These are phyloP conservation scores for Diorhabda carinulata DNA, from an alignment of 1,140 invertebrate species.

Conservation along the genomic window DNA sequence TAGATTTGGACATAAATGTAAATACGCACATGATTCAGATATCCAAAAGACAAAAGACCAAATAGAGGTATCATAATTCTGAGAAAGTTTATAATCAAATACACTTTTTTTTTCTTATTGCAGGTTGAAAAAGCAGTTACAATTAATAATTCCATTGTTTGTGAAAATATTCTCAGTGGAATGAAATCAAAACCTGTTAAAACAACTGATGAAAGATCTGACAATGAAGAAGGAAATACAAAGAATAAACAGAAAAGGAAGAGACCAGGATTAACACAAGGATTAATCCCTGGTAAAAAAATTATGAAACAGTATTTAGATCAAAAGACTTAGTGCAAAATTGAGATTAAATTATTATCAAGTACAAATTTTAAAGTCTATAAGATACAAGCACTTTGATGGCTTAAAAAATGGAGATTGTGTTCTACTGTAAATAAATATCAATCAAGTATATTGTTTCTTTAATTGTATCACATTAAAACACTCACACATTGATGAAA, in stretches of 20 bases:
- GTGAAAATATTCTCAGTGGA: conserved; percentile 34
- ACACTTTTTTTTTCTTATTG: neutral
- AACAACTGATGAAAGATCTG: conserved; percentile 47
- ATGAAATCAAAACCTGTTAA: conserved; percentile 8
- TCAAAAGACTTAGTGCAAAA: conserved; percentile 5
- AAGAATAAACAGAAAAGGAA: conserved; percentile 63
- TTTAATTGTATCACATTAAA: no score
- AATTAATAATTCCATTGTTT: conserved; percentile 52
- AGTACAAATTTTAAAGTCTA: neutral
- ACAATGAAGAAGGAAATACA: conserved; percentile 46
- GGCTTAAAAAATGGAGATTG: no score
- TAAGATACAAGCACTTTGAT: no score
- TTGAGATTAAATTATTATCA: neutral
- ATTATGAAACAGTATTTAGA: conserved; percentile 69
- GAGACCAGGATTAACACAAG: conserved; percentile 70
- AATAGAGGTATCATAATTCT: conserved; percentile 45
- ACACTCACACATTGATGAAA: no score
- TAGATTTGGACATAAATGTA: conserved; percentile 87
- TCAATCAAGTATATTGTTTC: no score
- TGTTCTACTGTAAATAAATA: no score
- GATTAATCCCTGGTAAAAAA: conserved; percentile 78
- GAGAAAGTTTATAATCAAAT: conserved; percentile 39
- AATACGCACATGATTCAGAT: conserved; percentile 88
- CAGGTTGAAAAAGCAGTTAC: conserved; percentile 36
- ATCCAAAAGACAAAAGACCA: conserved; percentile 59